Base-by-base conservation (phyloP, 2,888 invertebrate species). In the Drosophila austrosaltans region DNA sequence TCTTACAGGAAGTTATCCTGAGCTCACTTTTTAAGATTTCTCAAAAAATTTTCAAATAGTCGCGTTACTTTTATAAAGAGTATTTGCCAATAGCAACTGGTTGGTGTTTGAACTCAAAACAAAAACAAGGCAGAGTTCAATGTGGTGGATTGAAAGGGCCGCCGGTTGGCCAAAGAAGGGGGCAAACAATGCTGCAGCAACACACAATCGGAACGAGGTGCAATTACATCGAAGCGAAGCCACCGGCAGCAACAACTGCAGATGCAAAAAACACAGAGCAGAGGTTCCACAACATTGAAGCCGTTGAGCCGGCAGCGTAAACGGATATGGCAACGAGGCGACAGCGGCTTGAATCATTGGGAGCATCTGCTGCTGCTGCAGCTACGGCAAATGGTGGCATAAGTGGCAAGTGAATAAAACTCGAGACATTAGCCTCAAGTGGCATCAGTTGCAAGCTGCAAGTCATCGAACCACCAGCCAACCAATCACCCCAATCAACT, bases 371-470 rank as follows among this genome's bases (percentile, higher is more conserved):
- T 78, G 79, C 77, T 75, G 78, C 65, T 58, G 71, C 65, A 4
- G 28, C 30, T 56, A 53, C 32, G 67, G 73, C 70, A 57, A 67
- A 63, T 72, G 63, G 63, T 42, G 62, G 67, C 69, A 69, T 76
- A 73, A 77, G 77, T 77, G 78, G 61, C 71, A 81, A 81, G 70
- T 75, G 89, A 91, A 91, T 91, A 91, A 91, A 91, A 91, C 90
- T 75, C 78, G 79, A 73, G 68, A 78, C 72, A 58, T 60, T 77
- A 76, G 76, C 76, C 69, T 67, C 73, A 76, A 72, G 75, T 81
- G 81, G 83, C 90, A 91, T 91, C 90, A 91, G 91, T 91, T 82
- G 89, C 82, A 87, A 76, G 78, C 57, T 66, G 79, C 75, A 61
- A 70, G 72, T 66, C 73, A 67, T 57, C 62, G 57, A 73, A 62